phyloP scores from a whole-genome alignment of 2,113 vertebrate species.

The Sinocyclocheilus anshuiensis region DNA sequence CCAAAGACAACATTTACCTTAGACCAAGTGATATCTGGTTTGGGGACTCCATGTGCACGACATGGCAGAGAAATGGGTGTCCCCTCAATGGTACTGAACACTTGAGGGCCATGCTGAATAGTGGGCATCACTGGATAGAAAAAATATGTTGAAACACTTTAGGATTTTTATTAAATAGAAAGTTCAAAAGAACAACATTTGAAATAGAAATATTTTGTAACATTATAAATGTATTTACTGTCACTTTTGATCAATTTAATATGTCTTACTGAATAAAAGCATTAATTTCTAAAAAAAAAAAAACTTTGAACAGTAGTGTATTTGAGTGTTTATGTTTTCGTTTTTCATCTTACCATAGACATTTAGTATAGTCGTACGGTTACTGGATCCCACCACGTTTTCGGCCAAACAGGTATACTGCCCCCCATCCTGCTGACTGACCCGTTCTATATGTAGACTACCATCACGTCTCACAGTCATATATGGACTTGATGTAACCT shows the following conservation, averaged over 20 bases:
- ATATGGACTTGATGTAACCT: conserved; percentile 88
- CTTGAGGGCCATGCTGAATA: conserved; percentile 92
- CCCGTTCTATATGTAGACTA: conserved; percentile 90
- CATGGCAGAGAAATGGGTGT: conserved; percentile 86
- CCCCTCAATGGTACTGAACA: conserved; percentile 93
- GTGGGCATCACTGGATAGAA: conserved; percentile 83
- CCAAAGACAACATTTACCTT: conserved; percentile 78
- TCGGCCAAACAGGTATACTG: conserved; percentile 90
- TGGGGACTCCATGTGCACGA: conserved; percentile 85
- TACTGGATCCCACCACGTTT: conserved; percentile 83
- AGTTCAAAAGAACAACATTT: no score
- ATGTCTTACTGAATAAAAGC: no score
- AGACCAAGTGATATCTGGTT: conserved; percentile 87
- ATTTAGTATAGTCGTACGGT: conserved; percentile 82
- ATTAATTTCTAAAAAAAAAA: no score
- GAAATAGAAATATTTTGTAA: no score
- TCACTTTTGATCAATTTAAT: no score
- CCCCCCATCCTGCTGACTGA: conserved; percentile 83
- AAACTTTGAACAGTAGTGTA: neutral
- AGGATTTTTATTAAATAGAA: no score
- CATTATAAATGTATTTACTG: no score
- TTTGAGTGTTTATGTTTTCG: neutral
- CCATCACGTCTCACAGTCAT: conserved; percentile 85
- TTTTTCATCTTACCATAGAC: conserved; percentile 79
- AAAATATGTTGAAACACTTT: conserved; percentile 16